Conservation (phyloP, 2,797 vertebrate species). For the Cottoperca gobio region DNA sequence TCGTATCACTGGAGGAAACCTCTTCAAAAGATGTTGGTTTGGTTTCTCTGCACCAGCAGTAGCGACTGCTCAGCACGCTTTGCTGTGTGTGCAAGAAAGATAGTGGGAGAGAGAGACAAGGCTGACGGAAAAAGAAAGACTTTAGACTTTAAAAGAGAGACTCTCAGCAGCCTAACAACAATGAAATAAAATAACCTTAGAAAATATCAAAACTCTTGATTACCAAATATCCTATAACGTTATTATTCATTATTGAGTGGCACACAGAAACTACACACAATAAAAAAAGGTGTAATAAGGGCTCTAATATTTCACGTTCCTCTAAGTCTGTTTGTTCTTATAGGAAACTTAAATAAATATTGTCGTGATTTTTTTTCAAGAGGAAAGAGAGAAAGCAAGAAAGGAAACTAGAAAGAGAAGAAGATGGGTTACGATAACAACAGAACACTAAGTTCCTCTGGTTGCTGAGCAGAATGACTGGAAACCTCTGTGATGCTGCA, state of each 20-base stretch:
- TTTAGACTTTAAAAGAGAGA: neutral
- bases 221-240: neutral
- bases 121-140: slow-evolving; percentile 40
- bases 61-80: slow-evolving; percentile 29
- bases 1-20: slow-evolving; percentile 52
- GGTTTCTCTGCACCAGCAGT: slow-evolving; percentile 45
- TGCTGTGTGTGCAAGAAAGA: slow-evolving; percentile 26
- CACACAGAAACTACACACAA: neutral
- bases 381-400: slow-evolving; percentile 36
- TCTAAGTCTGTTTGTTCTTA: neutral
- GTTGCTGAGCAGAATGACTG: slow-evolving; percentile 63
- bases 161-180: neutral
- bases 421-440: slow-evolving; percentile 62
- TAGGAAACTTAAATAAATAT: slow-evolving; percentile 26
- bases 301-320: neutral
- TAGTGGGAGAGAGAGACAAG: neutral
- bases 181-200: neutral
- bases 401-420: slow-evolving; percentile 45
- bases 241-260: neutral
- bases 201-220: neutral
- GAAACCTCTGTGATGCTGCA: slow-evolving; percentile 65
- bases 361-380: slow-evolving; percentile 13
- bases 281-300: neutral
- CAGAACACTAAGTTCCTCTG: slow-evolving; percentile 52
- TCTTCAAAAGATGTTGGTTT: slow-evolving; percentile 39